Evolutionary conservation across 2,797 vertebrate species (phyloP).

Genomic region (Poecilia gillii): DNA sequence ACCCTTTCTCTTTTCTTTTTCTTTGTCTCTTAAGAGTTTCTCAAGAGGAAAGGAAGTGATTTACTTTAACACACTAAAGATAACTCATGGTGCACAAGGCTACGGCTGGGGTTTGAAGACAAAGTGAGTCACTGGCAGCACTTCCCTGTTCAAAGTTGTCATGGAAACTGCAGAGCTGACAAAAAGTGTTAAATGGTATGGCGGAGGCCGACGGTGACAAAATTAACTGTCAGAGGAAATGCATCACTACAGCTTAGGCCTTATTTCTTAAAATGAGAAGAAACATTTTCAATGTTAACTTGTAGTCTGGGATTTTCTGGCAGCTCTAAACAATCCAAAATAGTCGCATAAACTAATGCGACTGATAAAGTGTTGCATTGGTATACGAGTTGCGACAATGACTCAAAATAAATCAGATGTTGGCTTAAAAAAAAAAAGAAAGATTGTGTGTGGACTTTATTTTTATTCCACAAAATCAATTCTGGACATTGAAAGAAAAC

Average conservation of each 20-base stretch:
- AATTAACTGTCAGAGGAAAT: slow-evolving; percentile 50
- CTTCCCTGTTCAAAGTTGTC: slow-evolving; percentile 66
- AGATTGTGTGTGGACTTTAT: background rate
- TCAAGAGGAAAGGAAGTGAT: slow-evolving; percentile 36
- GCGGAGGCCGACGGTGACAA: slow-evolving; percentile 42
- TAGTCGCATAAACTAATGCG: background rate
- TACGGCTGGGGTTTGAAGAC: slow-evolving; percentile 29
- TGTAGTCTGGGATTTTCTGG: slow-evolving; percentile 2
- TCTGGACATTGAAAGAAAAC: slow-evolving; percentile 13
- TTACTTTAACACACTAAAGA: slow-evolving; percentile 49
- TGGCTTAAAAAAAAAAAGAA: background rate
- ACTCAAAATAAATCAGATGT: too few relatives aligned
- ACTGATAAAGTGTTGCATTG: too few relatives aligned
- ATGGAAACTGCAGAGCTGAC: slow-evolving; percentile 74
- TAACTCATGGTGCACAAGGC: slow-evolving; percentile 25
- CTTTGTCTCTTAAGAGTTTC: slow-evolving; percentile 20
- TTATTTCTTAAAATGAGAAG: slow-evolving; percentile 18
- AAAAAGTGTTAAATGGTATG: slow-evolving; percentile 59
- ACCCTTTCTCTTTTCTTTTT: slow-evolving; percentile 32
- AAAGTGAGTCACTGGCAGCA: slow-evolving; percentile 63
- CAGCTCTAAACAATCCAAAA: slow-evolving; percentile 11
- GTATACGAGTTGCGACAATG: too few relatives aligned
- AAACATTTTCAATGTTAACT: background rate
- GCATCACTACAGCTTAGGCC: slow-evolving; percentile 21
- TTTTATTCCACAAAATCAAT: slow-evolving; percentile 7